Evolutionary conservation across 1,140 invertebrate genomes (phyloP), one percentile per base, ranked within the genome.

Genomic region (Gyrodactylus salaris): DNA sequence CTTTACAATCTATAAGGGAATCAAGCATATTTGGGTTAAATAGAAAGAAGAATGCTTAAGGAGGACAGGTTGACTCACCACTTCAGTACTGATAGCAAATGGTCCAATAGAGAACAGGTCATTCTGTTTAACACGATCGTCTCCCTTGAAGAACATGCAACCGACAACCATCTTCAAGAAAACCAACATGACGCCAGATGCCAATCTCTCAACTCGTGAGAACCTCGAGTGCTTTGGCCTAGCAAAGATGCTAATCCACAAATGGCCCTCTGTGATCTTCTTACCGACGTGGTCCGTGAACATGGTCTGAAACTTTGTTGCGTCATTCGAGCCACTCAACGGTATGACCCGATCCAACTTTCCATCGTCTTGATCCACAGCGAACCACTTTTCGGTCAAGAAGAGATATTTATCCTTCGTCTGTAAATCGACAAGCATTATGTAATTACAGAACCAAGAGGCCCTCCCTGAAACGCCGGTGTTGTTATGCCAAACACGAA

Each of bases 401-500:
- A 85, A 85, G 74, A 82, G 77, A 76, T 78, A 84, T 74, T 82
- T 83, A 73, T 81, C 77, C 21, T 81, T 79, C 0, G 83, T 84
- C 77, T 84, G 83, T 21, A 85, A 76, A 75, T 85, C 84, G 25
- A 80, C 77, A 1, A 85, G 77, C 1, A 83, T 76, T 25, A 85
- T 77, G 75, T 80, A 80, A 69, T 81, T 81, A 26, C 84, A 77
- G 75, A 79, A 84, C 84, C 84, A 85, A 0, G 84, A 84, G 1
- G 79, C 82, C 22, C 79, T 76, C 24, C 79, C 78, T 1, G 82
- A 82, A 73, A 79, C 78, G 0, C 84, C 84, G n/a, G 79, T 80
- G 76, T 84, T 84, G 76, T 85, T 83, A 75, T 84, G 84, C 84
- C 84, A 84, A 1, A 85, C 79, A 20, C 83, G 78, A 1, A 83